Evolutionary conservation across 2,113 vertebrate species (phyloP).

Genomic region (Ellobius talpinus): DNA sequence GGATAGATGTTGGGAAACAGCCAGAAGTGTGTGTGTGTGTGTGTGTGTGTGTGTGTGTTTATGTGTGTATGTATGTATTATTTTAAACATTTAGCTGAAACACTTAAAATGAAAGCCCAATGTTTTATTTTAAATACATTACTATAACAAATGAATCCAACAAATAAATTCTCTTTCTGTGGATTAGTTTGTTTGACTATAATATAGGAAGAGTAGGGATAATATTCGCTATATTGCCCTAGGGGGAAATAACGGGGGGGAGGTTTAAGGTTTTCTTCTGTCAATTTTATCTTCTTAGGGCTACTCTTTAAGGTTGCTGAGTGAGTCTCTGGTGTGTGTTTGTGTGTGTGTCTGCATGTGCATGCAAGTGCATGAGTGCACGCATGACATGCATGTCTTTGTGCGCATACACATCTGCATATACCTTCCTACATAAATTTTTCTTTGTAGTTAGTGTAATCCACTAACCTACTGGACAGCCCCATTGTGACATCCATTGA

Average conservation of each 20-base stretch:
- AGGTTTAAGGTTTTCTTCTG: not conserved
- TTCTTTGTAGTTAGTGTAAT: not conserved
- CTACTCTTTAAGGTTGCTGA: not conserved
- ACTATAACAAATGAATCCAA: not conserved
- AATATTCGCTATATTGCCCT: not conserved
- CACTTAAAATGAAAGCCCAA: not conserved
- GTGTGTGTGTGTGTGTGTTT: not conserved
- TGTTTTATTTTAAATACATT: conserved; percentile 5
- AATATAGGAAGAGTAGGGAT: not conserved
- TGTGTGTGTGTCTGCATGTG: not conserved
- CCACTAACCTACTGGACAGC: no score
- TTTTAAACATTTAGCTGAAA: not conserved
- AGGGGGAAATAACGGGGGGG: not conserved
- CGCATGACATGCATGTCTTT: not conserved
- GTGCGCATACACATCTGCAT: not conserved
- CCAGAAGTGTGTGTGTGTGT: not conserved
- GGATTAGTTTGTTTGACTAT: not conserved
- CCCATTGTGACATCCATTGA: not conserved
- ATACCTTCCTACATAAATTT: not conserved
- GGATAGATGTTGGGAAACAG: not conserved
- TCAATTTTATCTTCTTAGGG: not conserved
- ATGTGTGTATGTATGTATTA: no score
- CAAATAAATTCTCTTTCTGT: not conserved
- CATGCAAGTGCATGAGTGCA: fast-evolving
- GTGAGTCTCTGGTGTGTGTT: not conserved